phyloP scores from a whole-genome alignment of 2,797 vertebrate genomes.

The Poecilia picta region DNA sequence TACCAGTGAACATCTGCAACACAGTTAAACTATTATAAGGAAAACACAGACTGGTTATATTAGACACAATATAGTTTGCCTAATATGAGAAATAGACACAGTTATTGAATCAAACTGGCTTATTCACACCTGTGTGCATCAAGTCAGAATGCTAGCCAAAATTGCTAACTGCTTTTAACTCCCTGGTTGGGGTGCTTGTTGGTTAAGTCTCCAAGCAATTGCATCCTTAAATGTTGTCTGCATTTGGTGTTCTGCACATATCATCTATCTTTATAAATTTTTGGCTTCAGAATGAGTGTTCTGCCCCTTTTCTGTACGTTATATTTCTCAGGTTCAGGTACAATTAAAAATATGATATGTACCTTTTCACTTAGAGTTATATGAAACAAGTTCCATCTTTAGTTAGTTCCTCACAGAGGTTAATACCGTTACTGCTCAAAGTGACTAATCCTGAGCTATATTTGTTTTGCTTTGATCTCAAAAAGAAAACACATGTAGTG shows the following conservation, averaged over 20 bases:
- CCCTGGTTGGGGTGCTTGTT: background rate
- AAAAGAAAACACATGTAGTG: background rate
- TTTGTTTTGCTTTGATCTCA: slow-evolving; percentile 6
- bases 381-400: background rate
- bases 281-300: background rate
- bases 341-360: background rate
- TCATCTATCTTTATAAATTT: background rate
- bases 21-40: background rate
- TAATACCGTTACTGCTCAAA: slow-evolving; percentile 7
- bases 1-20: background rate
- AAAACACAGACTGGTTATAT: background rate
- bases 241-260: background rate
- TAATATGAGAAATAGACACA: background rate
- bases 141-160: background rate
- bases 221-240: background rate
- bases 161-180: background rate
- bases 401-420: slow-evolving; percentile 13
- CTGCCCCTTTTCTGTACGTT: background rate
- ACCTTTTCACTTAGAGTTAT: background rate
- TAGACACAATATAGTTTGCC: background rate
- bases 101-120: background rate
- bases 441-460: slow-evolving; percentile 34
- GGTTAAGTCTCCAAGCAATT: background rate
- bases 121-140: background rate
- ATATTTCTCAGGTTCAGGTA: background rate